These are phyloP conservation scores for Solenodon paradoxus DNA, from an alignment of 2,113 vertebrate genomes.

Conservation along the genomic window DNA sequence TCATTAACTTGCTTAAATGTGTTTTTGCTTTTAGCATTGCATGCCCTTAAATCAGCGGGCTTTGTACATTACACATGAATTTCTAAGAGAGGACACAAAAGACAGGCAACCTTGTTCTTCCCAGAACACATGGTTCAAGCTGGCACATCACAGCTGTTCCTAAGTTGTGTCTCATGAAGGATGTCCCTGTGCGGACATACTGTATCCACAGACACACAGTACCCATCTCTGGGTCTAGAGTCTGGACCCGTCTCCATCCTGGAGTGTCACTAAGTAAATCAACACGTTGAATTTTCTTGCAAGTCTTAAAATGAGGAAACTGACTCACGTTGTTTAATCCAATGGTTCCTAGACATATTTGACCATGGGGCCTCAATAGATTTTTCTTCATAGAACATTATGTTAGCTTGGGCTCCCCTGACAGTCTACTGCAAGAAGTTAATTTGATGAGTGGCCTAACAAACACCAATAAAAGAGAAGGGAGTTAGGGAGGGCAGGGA, in stretches of 20 bases:
- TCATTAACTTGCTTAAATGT: not conserved
- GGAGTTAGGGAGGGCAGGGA: not conserved
- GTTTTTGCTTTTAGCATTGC: not conserved
- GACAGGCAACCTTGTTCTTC: not conserved
- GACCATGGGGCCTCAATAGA: not conserved
- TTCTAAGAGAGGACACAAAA: not conserved
- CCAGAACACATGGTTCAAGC: not conserved
- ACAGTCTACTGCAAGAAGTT: not conserved
- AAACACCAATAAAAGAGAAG: not conserved
- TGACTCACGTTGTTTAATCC: not conserved
- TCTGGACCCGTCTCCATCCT: not conserved
- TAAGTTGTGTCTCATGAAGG: not conserved
- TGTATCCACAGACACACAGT: not conserved
- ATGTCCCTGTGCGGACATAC: rapidly evolving
- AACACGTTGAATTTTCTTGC: not conserved
- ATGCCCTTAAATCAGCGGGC: not conserved
- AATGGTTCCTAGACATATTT: not conserved
- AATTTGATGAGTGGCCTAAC: not conserved
- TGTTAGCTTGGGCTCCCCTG: not conserved
- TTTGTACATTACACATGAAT: not conserved
- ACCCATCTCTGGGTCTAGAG: not conserved
- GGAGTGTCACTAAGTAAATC: not conserved
- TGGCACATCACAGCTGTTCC: rapidly evolving
- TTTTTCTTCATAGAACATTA: not conserved
- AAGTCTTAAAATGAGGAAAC: not conserved